Evolutionary conservation across 2,888 invertebrate genomes (phyloP).

Genomic region (Lottia gigantea): DNA sequence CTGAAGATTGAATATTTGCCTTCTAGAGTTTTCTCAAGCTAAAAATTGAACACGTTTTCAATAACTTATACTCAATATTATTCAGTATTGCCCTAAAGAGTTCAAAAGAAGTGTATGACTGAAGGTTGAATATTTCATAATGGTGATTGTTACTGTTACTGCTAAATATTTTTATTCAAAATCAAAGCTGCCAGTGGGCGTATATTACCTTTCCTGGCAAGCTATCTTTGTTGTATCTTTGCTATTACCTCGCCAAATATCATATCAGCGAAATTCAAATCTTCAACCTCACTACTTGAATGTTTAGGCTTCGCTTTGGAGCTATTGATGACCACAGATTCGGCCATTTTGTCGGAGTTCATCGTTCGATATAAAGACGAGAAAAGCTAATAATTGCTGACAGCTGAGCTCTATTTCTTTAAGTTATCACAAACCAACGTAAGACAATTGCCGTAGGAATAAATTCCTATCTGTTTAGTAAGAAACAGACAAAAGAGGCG

Average conservation of each 20-base stretch:
- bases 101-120: no score
- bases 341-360: no score
- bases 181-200: no score
- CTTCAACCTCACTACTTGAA: conserved; percentile 1
- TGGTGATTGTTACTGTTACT: no score
- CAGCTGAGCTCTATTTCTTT: background rate
- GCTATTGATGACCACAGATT: background rate
- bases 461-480: conserved; percentile 3
- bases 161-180: no score
- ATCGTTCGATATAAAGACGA: background rate
- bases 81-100: no score
- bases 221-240: background rate
- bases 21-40: no score
- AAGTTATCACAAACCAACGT: conserved; percentile 10
- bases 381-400: background rate
- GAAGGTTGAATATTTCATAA: no score
- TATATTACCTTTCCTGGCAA: no score
- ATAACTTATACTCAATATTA: no score
- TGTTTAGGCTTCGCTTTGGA: background rate
- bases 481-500: conserved; percentile 4
- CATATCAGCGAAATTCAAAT: conserved; percentile 4
- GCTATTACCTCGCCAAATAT: background rate
- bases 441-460: background rate
- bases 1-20: no score
- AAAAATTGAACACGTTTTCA: no score